These are phyloP conservation scores for Drosophila pseudotakahashii DNA, from an alignment of 2,888 invertebrate species.

Conservation along the genomic window DNA sequence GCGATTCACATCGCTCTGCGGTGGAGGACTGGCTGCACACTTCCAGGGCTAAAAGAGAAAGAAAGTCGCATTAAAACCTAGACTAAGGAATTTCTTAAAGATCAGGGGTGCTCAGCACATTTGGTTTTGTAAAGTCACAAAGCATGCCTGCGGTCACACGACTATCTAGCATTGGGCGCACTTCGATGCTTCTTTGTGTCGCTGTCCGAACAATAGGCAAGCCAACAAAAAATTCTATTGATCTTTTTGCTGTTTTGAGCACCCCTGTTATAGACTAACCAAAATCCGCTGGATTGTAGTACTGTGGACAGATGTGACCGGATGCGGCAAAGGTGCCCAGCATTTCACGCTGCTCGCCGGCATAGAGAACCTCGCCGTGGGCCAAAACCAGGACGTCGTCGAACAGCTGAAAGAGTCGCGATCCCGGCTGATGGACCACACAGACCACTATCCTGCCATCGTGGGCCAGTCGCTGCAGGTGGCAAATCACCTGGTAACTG, in stretches of 20 bases:
- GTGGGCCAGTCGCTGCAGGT: slow-evolving; percentile 91
- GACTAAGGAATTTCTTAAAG: no score
- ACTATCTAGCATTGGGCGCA: no score
- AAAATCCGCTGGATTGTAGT: slow-evolving; percentile 96
- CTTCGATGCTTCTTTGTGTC: no score
- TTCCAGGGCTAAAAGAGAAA: slow-evolving; percentile 84
- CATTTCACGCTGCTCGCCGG: slow-evolving; percentile 90
- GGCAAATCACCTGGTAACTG: slow-evolving; percentile 91
- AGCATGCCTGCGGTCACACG: no score
- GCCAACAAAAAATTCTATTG: no score
- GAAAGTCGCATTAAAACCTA: no score
- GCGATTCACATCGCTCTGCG: slow-evolving; percentile 82
- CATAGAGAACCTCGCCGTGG: slow-evolving; percentile 90
- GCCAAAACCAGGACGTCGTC: slow-evolving; percentile 93
- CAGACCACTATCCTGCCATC: slow-evolving; percentile 94
- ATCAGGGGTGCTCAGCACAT: no score
- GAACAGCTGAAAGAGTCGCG: slow-evolving; percentile 92
- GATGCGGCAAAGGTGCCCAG: slow-evolving; percentile 89
- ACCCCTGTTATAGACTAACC: slow-evolving; percentile 85
- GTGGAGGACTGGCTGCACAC: slow-evolving; percentile 85
- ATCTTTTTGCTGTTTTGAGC: no score
- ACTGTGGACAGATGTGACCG: slow-evolving; percentile 91
- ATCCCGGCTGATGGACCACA: slow-evolving; percentile 96
- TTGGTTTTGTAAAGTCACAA: no score
- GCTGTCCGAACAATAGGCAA: no score